These are phyloP conservation scores for Bos javanicus DNA, from an alignment of 2,113 vertebrate genomes.

Conservation along the genomic window DNA sequence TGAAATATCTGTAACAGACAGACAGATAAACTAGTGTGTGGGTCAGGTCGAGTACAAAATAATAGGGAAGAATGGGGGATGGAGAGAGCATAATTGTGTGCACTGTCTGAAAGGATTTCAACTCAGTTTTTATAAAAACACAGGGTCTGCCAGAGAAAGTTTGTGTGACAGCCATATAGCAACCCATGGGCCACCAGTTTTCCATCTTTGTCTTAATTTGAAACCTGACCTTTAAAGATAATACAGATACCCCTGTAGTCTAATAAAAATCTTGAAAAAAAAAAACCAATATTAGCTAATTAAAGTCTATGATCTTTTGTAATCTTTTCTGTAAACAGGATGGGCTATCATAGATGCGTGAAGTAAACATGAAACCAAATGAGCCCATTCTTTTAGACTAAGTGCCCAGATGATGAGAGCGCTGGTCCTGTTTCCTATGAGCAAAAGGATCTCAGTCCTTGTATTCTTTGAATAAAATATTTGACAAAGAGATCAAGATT, in stretches of 20 bases:
- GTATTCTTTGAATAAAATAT: neutral
- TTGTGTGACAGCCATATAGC: neutral
- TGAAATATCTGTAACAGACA: neutral
- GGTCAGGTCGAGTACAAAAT: neutral
- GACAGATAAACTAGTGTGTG: neutral
- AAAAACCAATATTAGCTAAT: neutral
- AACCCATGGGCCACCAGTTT: neutral
- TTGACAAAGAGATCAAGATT: neutral
- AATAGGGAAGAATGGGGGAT: neutral
- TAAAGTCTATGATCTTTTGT: neutral
- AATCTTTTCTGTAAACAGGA: neutral
- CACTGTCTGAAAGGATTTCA: neutral
- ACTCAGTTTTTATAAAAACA: neutral
- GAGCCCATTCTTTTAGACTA: neutral
- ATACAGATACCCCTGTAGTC: neutral
- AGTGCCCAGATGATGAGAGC: neutral
- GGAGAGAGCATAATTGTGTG: neutral
- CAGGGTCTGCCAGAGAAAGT: neutral
- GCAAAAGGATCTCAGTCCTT: neutral
- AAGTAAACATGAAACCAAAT: neutral
- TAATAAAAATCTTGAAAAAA: neutral
- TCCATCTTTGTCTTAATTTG: neutral
- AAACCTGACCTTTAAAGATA: neutral
- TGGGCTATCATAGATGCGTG: neutral
- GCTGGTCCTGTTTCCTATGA: neutral